These are phyloP conservation scores for Hyposmocoma kahamanoa DNA, from an alignment of 1,140 invertebrate species.

Conservation along the genomic window DNA sequence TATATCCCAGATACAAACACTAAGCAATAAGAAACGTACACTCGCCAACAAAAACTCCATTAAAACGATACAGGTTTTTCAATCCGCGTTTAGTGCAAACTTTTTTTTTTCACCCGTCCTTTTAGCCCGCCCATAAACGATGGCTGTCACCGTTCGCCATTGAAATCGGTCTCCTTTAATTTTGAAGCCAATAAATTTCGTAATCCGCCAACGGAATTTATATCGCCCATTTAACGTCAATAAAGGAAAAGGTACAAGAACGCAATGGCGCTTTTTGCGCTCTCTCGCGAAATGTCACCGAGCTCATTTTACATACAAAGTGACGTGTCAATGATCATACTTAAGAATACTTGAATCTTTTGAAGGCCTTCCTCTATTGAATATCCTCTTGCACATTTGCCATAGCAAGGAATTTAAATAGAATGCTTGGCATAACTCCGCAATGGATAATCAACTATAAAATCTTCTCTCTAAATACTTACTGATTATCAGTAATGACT, in stretches of 20 bases:
- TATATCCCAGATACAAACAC: too few relatives aligned
- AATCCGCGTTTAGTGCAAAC: slow-evolving; percentile 33
- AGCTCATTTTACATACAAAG: slow-evolving; percentile 65
- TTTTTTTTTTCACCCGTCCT: slow-evolving; percentile 43
- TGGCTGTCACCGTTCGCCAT: slow-evolving; percentile 56
- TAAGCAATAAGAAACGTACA: too few relatives aligned
- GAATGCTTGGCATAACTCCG: too few relatives aligned
- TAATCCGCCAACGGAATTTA: slow-evolving; percentile 68
- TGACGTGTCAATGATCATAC: slow-evolving; percentile 41
- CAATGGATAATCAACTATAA: too few relatives aligned
- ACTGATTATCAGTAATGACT: too few relatives aligned
- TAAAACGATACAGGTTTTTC: slow-evolving; percentile 44
- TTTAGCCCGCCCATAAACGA: slow-evolving; percentile 47
- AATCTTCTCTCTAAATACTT: too few relatives aligned
- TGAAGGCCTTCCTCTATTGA: not conserved
- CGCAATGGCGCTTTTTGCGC: slow-evolving; percentile 42
- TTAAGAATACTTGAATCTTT: slow-evolving; percentile 3
- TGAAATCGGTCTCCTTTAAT: slow-evolving; percentile 70
- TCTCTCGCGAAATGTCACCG: slow-evolving; percentile 33
- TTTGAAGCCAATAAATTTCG: slow-evolving; percentile 68
- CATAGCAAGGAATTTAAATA: too few relatives aligned
- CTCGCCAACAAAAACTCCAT: slow-evolving; percentile 19
- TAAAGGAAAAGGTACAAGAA: slow-evolving; percentile 36
- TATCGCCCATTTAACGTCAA: slow-evolving; percentile 68
- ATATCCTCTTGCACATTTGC: too few relatives aligned